These are phyloP conservation scores for Drosophila atroscutellata DNA, from an alignment of 2,888 invertebrate species.

Conservation along the genomic window DNA sequence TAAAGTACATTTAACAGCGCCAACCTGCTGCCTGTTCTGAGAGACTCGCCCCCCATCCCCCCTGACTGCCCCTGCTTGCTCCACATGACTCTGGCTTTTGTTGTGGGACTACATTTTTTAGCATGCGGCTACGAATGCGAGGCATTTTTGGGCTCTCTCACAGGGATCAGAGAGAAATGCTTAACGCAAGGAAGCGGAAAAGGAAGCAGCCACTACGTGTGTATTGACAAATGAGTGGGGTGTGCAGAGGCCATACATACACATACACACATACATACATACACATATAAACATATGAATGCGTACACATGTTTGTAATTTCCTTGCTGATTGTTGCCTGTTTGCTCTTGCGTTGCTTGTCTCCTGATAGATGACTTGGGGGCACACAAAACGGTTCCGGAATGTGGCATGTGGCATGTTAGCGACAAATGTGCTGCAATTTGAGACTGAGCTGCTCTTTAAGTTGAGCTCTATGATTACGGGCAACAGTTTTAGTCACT, in stretches of 20 bases:
- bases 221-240: slow-evolving; percentile 66
- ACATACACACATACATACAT: neutral
- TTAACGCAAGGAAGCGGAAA: slow-evolving; percentile 49
- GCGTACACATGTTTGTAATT: slow-evolving; percentile 76
- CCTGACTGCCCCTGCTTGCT: neutral
- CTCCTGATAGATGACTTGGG: slow-evolving; percentile 51
- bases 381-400: slow-evolving; percentile 15
- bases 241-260: neutral
- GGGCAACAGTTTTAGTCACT: slow-evolving; percentile 13
- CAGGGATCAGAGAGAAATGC: slow-evolving; percentile 54
- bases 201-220: slow-evolving; percentile 33
- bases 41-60: neutral
- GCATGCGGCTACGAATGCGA: slow-evolving; percentile 41
- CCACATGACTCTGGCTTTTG: slow-evolving; percentile 18
- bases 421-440: slow-evolving; percentile 64
- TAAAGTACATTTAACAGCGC: slow-evolving; percentile 75
- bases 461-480: slow-evolving; percentile 29
- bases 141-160: slow-evolving; percentile 44
- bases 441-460: slow-evolving; percentile 30
- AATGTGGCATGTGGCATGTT: slow-evolving; percentile 38
- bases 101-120: slow-evolving; percentile 27
- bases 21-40: slow-evolving; percentile 23
- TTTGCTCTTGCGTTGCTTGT: slow-evolving; percentile 35
- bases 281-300: slow-evolving; percentile 18
- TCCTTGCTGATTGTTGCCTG: slow-evolving; percentile 69